phyloP scores from a whole-genome alignment of 2,888 invertebrate species.

The Heliconius ismenius region DNA sequence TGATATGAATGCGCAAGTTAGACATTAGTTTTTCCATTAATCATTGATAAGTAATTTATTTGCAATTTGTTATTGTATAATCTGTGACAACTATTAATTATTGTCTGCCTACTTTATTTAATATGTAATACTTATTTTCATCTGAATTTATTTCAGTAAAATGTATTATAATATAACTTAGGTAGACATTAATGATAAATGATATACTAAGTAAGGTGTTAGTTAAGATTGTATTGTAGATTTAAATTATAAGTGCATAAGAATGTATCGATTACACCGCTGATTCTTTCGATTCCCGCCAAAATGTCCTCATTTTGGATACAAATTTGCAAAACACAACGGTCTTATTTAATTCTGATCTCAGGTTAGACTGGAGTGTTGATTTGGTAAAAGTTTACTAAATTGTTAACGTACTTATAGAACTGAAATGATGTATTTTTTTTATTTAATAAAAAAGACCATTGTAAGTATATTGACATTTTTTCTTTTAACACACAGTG shows the following conservation, averaged over 20 bases:
- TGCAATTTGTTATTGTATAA: conserved; percentile 47
- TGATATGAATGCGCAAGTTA: conserved; percentile 53
- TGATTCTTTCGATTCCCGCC: conserved; percentile 44
- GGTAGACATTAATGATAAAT: conserved; percentile 69
- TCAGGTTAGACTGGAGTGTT: conserved; percentile 73
- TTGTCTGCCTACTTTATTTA: conserved; percentile 62
- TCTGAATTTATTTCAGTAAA: conserved; percentile 55
- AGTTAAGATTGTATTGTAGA: conserved; percentile 67
- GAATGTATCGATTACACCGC: conserved; percentile 46
- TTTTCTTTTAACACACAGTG: conserved; percentile 28
- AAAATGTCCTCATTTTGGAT: conserved; percentile 48
- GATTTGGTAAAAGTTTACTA: conserved; percentile 78
- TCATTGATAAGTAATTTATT: conserved; percentile 51
- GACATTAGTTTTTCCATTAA: conserved; percentile 51
- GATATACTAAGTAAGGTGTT: conserved; percentile 60
- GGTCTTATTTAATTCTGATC: conserved; percentile 63
- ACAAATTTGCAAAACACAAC: conserved; percentile 47
- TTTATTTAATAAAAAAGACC: conserved; percentile 78
- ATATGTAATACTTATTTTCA: conserved; percentile 54
- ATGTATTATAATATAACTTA: conserved; percentile 62
- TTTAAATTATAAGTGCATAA: conserved; percentile 63
- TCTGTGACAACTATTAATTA: conserved; percentile 52
- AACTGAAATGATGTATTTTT: conserved; percentile 79
- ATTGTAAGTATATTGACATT: conserved; percentile 58
- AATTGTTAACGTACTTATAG: conserved; percentile 81